Conservation (phyloP, 1,140 invertebrate genomes). For the Cataglyphis hispanica region DNA sequence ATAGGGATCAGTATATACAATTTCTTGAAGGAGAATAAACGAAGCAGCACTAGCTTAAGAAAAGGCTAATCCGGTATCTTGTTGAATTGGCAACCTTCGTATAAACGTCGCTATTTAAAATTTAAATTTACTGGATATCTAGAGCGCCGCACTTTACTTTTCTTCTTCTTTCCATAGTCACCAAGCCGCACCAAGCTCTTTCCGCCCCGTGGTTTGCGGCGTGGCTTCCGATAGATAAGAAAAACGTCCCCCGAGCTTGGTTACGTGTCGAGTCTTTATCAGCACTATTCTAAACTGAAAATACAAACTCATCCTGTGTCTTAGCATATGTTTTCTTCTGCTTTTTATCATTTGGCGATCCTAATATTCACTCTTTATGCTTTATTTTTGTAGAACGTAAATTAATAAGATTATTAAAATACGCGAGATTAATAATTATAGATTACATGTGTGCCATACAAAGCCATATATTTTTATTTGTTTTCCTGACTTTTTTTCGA, state of each 20-base stretch:
- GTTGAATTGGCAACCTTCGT: conserved; percentile 70
- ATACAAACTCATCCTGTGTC: conserved; percentile 34
- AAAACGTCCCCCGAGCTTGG: conserved; percentile 68
- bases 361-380: not conserved
- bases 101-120: conserved; percentile 76
- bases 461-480: not conserved
- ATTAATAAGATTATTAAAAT: not conserved
- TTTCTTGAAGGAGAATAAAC: not conserved
- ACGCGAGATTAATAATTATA: conserved; percentile 1
- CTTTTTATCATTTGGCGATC: not conserved
- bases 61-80: conserved; percentile 70
- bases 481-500: not conserved
- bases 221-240: conserved; percentile 71
- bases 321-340: conserved; percentile 47
- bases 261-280: conserved; percentile 70
- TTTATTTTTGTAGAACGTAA: not conserved
- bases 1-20: not conserved
- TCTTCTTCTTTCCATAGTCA: conserved; percentile 27
- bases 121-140: conserved; percentile 77
- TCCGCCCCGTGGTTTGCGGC: conserved; percentile 52
- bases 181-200: conserved; percentile 46
- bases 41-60: conserved; percentile 41
- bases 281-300: conserved; percentile 32
- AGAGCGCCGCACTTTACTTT: conserved; percentile 46
- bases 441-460: too few relatives aligned